Evolutionary conservation across 2,888 invertebrate species (phyloP).

Genomic region (Napeogenes sylphis): DNA sequence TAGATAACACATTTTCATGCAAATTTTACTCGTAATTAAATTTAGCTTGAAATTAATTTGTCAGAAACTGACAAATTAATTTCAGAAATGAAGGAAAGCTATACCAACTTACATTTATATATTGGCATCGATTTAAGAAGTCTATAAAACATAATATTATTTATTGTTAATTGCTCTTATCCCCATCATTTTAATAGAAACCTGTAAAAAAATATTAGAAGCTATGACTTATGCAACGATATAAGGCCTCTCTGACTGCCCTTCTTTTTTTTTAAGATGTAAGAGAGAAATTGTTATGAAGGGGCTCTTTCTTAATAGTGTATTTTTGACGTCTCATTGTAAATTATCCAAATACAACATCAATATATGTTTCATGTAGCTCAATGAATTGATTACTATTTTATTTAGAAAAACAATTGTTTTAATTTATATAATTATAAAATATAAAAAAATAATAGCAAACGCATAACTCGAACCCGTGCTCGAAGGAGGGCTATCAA

Average conservation of each 20-base stretch:
- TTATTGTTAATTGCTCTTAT: background rate
- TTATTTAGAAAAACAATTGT: too few relatives aligned
- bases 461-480: too few relatives aligned
- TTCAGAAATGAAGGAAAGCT: too few relatives aligned
- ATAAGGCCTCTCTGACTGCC: background rate
- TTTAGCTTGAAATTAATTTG: too few relatives aligned
- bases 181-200: background rate
- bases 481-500: too few relatives aligned
- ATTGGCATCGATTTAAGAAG: too few relatives aligned
- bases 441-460: too few relatives aligned
- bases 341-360: background rate
- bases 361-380: background rate
- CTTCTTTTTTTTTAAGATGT: background rate
- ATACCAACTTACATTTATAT: too few relatives aligned
- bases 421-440: too few relatives aligned
- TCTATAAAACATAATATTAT: background rate
- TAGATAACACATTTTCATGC: too few relatives aligned
- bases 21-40: too few relatives aligned
- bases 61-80: too few relatives aligned
- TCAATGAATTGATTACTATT: background rate
- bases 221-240: background rate
- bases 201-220: constrained; percentile 1
- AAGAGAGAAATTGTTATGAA: background rate
- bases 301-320: background rate
- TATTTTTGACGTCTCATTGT: background rate